A percentile compares a stretch with the other conserved stretches of the same genome.
Evolutionary conservation across 2,888 invertebrate genomes (phyloP).

Genomic region (Baccha elongata): DNA sequence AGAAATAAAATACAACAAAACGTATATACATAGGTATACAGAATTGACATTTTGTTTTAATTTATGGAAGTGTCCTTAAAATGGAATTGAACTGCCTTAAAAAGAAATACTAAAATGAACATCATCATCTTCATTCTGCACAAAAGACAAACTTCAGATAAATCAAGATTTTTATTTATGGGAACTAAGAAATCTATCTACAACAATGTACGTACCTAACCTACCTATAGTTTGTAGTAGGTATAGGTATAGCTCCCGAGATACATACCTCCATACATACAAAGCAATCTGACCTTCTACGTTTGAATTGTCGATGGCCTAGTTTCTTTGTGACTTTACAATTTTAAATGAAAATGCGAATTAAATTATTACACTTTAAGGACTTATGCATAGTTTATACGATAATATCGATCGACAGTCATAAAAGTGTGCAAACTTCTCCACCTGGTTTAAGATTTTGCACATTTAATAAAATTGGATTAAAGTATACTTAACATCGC

Average conservation of each 20-base stretch:
- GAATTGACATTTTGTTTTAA: conserved; percentile 41
- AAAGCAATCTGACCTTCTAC: conserved; percentile 59
- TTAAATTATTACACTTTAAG: conserved; percentile 51
- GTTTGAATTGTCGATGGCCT: conserved; percentile 56
- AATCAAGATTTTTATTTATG: conserved; percentile 49
- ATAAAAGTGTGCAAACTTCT: conserved; percentile 36
- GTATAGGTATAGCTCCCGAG: no score
- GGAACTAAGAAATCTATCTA: conserved; percentile 25
- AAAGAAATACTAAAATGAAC: conserved; percentile 24
- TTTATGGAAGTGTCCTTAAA: neutral
- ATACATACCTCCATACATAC: no score
- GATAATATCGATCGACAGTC: conserved; percentile 7
- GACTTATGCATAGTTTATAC: conserved; percentile 19
- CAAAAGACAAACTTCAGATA: conserved; percentile 49
- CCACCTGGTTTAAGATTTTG: conserved; percentile 41
- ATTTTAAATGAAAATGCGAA: conserved; percentile 47
- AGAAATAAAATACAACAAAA: neutral
- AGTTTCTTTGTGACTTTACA: conserved; percentile 43
- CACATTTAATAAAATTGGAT: conserved; percentile 42
- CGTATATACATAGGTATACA: no score
- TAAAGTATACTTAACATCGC: conserved; percentile 3
- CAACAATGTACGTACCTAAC: neutral
- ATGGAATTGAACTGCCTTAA: conserved; percentile 22
- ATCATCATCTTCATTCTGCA: conserved; percentile 13
- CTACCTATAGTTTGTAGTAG: neutral